Conservation (phyloP, 92 coral and sea anemone species). For the Virgularia gustaviana region DNA sequence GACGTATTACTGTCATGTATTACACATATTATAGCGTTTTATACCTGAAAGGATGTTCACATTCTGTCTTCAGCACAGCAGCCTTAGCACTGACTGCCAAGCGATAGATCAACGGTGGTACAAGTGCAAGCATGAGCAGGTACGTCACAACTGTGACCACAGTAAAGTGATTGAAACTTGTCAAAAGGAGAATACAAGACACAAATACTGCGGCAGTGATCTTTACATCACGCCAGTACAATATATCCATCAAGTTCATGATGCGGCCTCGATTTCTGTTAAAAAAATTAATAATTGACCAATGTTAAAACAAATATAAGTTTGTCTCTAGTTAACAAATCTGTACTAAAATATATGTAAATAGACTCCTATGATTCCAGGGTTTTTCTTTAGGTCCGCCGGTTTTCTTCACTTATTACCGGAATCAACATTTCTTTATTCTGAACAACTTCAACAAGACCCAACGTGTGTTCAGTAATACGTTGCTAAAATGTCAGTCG, state of each 20-base stretch:
- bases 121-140: conserved; percentile 70
- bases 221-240: conserved; percentile 89
- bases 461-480: too few species aligned
- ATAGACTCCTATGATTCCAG: too few species aligned
- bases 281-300: too few species aligned
- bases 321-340: too few species aligned
- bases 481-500: too few species aligned
- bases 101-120: conserved; percentile 83
- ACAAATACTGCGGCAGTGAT: conserved; percentile 75
- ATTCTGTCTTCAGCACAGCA: conserved; percentile 72
- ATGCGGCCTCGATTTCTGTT: not conserved
- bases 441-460: too few species aligned
- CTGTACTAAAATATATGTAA: too few species aligned
- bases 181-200: conserved; percentile 67
- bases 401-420: too few species aligned
- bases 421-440: too few species aligned
- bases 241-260: conserved; percentile 66
- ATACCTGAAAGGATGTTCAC: conserved; percentile 89
- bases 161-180: conserved; percentile 89
- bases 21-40: conserved; percentile 19
- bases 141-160: conserved; percentile 83
- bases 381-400: too few species aligned
- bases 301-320: too few species aligned
- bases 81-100: conserved; percentile 77
- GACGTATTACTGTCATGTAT: too few species aligned